Conservation (phyloP, 1,140 invertebrate genomes). For the Pinna nobilis region DNA sequence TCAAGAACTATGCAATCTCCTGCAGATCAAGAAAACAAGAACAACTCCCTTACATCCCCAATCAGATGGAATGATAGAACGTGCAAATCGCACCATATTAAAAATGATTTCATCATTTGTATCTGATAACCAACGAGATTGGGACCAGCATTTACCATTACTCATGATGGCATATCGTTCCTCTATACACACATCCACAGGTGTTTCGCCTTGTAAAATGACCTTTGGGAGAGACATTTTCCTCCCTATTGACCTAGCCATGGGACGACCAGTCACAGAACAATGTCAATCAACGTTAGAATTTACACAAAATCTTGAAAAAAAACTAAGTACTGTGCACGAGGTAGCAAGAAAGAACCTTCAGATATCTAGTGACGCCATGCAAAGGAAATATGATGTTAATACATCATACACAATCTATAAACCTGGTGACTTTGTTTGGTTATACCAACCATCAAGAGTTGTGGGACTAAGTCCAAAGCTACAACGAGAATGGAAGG, state of each 20-base stretch:
- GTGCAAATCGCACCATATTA: slow-evolving; percentile 41
- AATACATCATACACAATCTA: no score
- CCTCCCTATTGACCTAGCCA: slow-evolving; percentile 37
- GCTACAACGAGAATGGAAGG: no score
- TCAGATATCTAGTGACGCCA: not conserved
- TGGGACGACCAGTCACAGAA: slow-evolving; percentile 27
- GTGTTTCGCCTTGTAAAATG: slow-evolving; percentile 25
- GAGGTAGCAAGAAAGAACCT: not conserved
- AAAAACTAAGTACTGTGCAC: slow-evolving; percentile 1
- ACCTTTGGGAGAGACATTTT: slow-evolving; percentile 40
- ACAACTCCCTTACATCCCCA: slow-evolving; percentile 46
- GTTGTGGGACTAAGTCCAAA: no score
- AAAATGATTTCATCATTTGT: slow-evolving; percentile 41
- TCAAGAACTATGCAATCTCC: slow-evolving; percentile 38
- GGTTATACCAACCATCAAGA: no score
- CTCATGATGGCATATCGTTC: slow-evolving; percentile 41
- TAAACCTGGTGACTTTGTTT: no score
- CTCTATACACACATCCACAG: slow-evolving; percentile 23
- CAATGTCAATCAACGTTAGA: slow-evolving; percentile 16
- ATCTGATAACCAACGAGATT: slow-evolving; percentile 30
- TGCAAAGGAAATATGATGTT: slow-evolving; percentile 16
- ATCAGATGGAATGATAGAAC: slow-evolving; percentile 48
- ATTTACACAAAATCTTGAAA: not conserved
- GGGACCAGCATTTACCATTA: slow-evolving; percentile 34
- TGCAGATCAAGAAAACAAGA: slow-evolving; percentile 41